These are phyloP conservation scores for Balaeniceps rex DNA, from an alignment of 2,113 vertebrate species.

Conservation along the genomic window DNA sequence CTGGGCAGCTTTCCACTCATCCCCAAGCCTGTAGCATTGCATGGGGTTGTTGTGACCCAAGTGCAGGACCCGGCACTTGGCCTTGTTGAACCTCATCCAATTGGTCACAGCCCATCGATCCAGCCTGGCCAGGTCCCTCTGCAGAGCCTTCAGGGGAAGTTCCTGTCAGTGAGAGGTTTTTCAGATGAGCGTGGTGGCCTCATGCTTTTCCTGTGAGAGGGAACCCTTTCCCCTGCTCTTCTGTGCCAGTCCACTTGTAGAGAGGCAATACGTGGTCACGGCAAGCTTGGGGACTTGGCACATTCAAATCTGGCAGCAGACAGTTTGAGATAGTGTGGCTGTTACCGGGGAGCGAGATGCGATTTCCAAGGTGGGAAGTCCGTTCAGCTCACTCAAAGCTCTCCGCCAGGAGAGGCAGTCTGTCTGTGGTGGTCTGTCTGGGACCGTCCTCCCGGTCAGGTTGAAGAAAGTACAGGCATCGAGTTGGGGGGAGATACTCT, in stretches of 20 bases:
- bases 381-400: accelerated
- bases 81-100: too few species aligned
- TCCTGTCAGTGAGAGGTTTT: too few species aligned
- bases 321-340: background rate
- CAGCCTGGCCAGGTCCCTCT: too few species aligned
- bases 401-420: accelerated
- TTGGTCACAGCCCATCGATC: too few species aligned
- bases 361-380: background rate
- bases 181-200: background rate
- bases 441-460: accelerated
- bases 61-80: too few species aligned
- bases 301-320: accelerated
- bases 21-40: too few species aligned
- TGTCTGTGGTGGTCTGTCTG: too few species aligned
- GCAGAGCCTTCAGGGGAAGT: too few species aligned
- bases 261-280: too few species aligned
- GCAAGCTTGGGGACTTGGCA: background rate
- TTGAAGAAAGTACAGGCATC: background rate
- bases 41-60: too few species aligned
- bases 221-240: background rate
- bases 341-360: background rate
- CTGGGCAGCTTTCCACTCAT: too few species aligned
- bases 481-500: background rate
- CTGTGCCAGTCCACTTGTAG: too few species aligned
- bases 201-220: background rate